Evolutionary conservation across 1,140 invertebrate genomes (phyloP), one percentile per base, ranked within the genome.

Genomic region (Leptinotarsa lineolata): DNA sequence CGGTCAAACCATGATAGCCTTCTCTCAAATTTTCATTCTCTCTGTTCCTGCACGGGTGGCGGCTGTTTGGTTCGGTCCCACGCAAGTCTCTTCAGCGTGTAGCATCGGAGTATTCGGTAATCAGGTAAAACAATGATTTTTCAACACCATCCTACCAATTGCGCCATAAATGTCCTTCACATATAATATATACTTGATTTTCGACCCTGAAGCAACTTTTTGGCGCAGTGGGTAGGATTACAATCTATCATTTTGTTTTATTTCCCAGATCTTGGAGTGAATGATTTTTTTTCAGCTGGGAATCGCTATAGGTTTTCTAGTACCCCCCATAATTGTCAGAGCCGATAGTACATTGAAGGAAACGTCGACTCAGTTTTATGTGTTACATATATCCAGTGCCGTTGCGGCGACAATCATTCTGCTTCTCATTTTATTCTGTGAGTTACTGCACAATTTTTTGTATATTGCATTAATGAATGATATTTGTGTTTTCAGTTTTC

Each of bases 71-170:
- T 99, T 99, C 84, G 96, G 96, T 12, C 91, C 94, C 3, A 90
- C 94, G 81, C 94, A 99, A 87, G 96, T 99, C 0, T 97, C 96
- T 6, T 97, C 95, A 2, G 98, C 97, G 1, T 98, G 97, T 85
- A 96, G 97, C 81, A 93, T 98, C 74, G 97, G 97, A 13, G 97
- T 99, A 1, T 99, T 99, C 86, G 98, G 98, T 24, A 99, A 99
- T 87, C 97, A 99, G 92, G 96, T 99, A 83, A 86, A n/a, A 39
- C 30, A 39, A 39, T 39, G 30, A 39, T 39, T 39, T 39, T 8
- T 39, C 6, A 39, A 11, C 2, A 2, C 8, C 2, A 11, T 11
- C 30, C 30, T 39, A 39, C 30, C 30, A 39, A 39, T 8, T 11
- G 8, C 30, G 2, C 30, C 2, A 39, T 39, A 39, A 39, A 39